These are phyloP conservation scores for Philereme vetulata DNA, from an alignment of 2,888 invertebrate genomes.

Conservation along the genomic window DNA sequence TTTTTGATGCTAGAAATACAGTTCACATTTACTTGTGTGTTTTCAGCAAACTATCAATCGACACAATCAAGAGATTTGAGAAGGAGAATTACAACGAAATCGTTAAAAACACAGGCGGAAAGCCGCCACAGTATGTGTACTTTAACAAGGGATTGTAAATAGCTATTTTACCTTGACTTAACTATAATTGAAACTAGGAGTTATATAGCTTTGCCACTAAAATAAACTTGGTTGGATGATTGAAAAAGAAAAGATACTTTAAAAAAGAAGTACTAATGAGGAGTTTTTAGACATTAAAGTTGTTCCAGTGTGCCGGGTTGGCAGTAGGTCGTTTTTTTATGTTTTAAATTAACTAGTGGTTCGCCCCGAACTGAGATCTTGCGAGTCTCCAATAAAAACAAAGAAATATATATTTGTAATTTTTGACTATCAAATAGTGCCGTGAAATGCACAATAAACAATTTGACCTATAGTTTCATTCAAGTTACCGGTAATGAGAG, in stretches of 20 bases:
- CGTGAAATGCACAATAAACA: no score
- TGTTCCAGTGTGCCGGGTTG: no score
- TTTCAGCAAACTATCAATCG: conserved; percentile 87
- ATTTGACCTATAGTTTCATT: no score
- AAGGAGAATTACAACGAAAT: conserved; percentile 88
- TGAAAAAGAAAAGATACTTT: background rate
- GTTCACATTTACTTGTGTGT: conserved; percentile 4
- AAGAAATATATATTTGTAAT: no score
- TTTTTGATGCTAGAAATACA: conserved; percentile 2
- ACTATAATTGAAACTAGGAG: background rate
- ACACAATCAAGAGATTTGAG: conserved; percentile 89
- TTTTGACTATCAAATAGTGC: no score
- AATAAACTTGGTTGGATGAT: background rate
- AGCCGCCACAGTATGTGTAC: conserved; percentile 89
- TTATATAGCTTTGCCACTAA: background rate
- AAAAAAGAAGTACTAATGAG: no score
- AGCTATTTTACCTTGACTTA: background rate
- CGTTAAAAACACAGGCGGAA: conserved; percentile 85
- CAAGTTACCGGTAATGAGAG: no score
- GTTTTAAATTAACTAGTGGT: no score
- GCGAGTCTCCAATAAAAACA: no score
- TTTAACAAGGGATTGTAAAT: conserved; percentile 95
- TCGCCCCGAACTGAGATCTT: no score
- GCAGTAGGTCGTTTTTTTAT: no score
- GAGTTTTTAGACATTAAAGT: no score